These are phyloP conservation scores for Mesorhabditis sp. DNA, from an alignment of 2,888 invertebrate genomes.

Conservation along the genomic window DNA sequence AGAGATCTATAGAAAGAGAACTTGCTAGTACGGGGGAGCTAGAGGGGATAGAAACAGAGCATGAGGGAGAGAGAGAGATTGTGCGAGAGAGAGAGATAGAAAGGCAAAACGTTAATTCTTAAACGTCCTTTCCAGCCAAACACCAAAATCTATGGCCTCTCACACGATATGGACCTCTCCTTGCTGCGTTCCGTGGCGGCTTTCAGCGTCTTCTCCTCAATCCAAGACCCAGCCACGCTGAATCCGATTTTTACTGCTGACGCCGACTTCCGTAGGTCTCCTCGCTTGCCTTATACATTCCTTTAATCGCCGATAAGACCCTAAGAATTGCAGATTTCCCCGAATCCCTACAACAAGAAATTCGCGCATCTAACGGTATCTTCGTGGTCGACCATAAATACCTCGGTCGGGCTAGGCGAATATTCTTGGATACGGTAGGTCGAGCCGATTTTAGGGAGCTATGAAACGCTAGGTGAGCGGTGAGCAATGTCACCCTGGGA, in stretches of 20 bases:
- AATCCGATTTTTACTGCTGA: no score
- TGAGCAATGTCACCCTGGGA: neutral
- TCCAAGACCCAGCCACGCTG: neutral
- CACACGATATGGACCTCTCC: neutral
- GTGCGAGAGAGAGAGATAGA: constrained; percentile 3
- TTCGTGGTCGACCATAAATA: neutral
- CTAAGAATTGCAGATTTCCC: neutral
- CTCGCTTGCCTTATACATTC: no score
- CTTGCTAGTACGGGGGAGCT: constrained; percentile 7
- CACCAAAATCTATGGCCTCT: neutral
- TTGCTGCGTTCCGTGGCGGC: neutral
- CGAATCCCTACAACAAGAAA: neutral
- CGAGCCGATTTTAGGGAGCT: no score
- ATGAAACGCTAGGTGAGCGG: neutral
- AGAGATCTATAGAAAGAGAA: constrained; percentile 7
- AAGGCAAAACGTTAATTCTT: neutral
- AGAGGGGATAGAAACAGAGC: neutral
- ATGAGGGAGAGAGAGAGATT: constrained; percentile 9
- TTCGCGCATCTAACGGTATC: neutral
- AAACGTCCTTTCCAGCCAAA: neutral
- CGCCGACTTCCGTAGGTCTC: no score
- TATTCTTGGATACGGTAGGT: neutral
- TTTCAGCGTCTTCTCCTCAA: neutral
- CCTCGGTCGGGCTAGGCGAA: neutral
- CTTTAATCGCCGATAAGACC: no score